Evolutionary conservation across 2,797 vertebrate species (phyloP), one percentile per base, ranked within the genome.

Genomic region (Harpagifer antarcticus): DNA sequence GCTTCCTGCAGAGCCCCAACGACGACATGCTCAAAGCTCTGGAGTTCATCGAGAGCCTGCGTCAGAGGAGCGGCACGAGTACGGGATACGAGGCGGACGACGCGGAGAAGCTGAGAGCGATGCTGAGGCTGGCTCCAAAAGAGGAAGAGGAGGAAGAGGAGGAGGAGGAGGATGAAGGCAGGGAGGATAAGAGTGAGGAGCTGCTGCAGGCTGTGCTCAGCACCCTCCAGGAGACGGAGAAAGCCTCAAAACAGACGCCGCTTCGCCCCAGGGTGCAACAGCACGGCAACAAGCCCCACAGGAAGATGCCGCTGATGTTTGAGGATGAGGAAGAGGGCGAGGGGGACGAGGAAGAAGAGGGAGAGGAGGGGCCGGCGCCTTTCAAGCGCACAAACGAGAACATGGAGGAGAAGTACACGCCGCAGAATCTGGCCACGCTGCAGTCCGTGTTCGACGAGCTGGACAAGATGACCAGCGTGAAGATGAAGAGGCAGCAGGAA

Each of bases 371-470:
- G 12, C 45, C 74, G 10, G 77, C 76, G 19, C 96, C 95, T 53
- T 96, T 96, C 65, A 99, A 99, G 68, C 96, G 97, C 20, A 98
- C 97, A 56, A 99, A 98, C 16, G 98, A 99, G 90, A 97, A 98
- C 0, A 96, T 98, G 53, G 97, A 98, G 76, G 97, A 98, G 82
- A 97, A 97, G 49, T 99, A 99, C 68, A 98, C 98, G 0, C 97
- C 97, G 31, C 97, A 99, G 81, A 99, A 96, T 81, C 94, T 99
- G 11, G 98, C 98, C 3, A 99, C 97, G 0, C 88, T 99, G 82
- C 97, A 99, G 87, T 99, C 97, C 0, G 95, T 99, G 81, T 99
- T 99, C 66, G 96, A 99, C 69, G 98, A 99, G 72, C 83, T 99
- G 74, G 96, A 97, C 15, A 98, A 96, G 85, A 90, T 98, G 85